Base-by-base conservation (phyloP, 2,113 vertebrate species). In the Lycaon pictus region DNA sequence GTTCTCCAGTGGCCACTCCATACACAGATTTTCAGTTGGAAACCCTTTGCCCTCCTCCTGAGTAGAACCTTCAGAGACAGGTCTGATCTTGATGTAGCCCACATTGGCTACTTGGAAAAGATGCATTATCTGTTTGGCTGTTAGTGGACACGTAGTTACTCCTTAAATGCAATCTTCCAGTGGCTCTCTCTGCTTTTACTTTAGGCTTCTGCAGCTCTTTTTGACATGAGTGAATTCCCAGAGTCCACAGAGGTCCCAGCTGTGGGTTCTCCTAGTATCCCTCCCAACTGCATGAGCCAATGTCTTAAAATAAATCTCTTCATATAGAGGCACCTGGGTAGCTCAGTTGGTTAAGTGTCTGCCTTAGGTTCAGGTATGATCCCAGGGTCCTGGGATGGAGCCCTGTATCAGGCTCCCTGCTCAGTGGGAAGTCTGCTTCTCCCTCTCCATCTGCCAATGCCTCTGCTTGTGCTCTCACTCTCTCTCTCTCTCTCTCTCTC, bases 271-370 rank as follows among this genome's bases (percentile, higher is more conserved):
- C 48, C 29, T 43, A 15, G 2, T 8, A 29, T 35, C 53, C 27
- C 53, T 17, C 88, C 29, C 25, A 91, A 71, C 15, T 67, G 19
- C 35, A 35, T 67, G 43, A 67, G 37, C 32, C 92, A 85, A 48
- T 85, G 84, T 48, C 71, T 88, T 85, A 92, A 94, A 94, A 69
- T 43, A 74, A 83, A 69, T 69, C 37, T 43, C 25, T 48, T 16
- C 19, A 37, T 43, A 71, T 22, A 48, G 43, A 43, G 43, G 43
- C 43, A 43, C 43, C 43, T 43, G 43, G 43, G 43, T 43, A 43
- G 43, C 6, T 43, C 43, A 43, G 43, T 43, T 43, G 43, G 43
- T 43, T 43, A 43, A 43, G 43, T 43, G 43, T 43, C 43, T 43
- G 43, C 43, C 43, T 43, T 43, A 43, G 43, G 43, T 43, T 43